Percentiles rank a stretch among this genome's conserved stretches.
Evolutionary conservation across 2,888 invertebrate genomes (phyloP).

Genomic region (Drosophila leonis): DNA sequence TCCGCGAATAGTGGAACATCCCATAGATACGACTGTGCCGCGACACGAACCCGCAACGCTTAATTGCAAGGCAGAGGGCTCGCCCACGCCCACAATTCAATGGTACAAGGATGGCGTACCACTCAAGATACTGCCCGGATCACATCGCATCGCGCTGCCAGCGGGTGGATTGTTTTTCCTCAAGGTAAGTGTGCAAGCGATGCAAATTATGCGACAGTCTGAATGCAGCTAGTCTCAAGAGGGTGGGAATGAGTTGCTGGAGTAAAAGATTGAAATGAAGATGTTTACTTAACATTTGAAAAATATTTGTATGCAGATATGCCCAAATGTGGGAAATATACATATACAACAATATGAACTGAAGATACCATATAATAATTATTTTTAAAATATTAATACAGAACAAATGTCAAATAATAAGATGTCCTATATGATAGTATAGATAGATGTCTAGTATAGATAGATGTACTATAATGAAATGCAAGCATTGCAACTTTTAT

Average conservation of each 20-base stretch:
- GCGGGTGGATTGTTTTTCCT: constrained; percentile 95
- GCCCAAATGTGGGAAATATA: not conserved
- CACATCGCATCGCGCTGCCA: constrained; percentile 91
- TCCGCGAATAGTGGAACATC: constrained; percentile 95
- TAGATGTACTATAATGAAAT: no score
- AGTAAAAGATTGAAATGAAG: not conserved
- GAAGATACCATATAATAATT: no score
- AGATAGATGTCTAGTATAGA: no score
- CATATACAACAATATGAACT: no score
- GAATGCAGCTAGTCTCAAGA: not conserved
- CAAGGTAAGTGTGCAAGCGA: constrained; percentile 80
- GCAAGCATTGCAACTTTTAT: no score
- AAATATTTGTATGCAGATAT: not conserved
- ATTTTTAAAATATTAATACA: no score
- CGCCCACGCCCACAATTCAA: constrained; percentile 91
- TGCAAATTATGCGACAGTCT: constrained; percentile 3
- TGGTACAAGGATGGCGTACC: constrained; percentile 92
- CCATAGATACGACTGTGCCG: constrained; percentile 94
- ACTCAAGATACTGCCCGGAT: constrained; percentile 87
- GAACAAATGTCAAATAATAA: no score
- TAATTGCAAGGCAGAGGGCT: constrained; percentile 95
- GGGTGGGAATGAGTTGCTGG: not conserved
- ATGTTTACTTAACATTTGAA: not conserved
- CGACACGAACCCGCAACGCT: constrained; percentile 96
- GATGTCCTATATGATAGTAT: no score